A percentile compares a stretch with the other conserved stretches of the same genome.
Evolutionary conservation across 2,888 invertebrate species (phyloP).

Genomic region (Drosophila affinis): DNA sequence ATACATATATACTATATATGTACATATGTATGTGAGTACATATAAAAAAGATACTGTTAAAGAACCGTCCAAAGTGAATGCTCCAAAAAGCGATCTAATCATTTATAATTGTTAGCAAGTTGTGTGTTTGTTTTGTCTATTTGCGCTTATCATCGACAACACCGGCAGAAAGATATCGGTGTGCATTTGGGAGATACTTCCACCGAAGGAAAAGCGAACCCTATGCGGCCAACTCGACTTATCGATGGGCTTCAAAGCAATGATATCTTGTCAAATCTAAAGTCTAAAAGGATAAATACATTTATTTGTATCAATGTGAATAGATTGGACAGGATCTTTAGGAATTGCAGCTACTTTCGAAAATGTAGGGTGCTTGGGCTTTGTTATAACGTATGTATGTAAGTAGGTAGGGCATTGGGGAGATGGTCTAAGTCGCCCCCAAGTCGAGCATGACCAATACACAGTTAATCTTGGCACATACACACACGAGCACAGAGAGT

Average conservation of each 20-base stretch:
- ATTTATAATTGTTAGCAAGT: conserved; percentile 78
- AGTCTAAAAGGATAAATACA: background rate
- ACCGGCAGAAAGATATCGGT: conserved; percentile 55
- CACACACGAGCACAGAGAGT: conserved; percentile 25
- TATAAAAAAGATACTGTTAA: conserved; percentile 65
- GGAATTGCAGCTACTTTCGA: background rate
- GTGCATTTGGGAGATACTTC: conserved; percentile 44
- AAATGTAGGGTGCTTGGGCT: background rate
- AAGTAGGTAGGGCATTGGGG: background rate
- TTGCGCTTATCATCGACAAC: conserved; percentile 74
- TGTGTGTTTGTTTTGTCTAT: conserved; percentile 74
- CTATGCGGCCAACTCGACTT: background rate
- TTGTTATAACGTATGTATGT: too few species aligned
- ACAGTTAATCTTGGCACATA: conserved; percentile 19
- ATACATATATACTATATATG: background rate
- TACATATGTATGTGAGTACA: background rate
- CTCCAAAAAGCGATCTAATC: conserved; percentile 78
- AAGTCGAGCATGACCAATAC: conserved; percentile 10
- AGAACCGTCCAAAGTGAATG: conserved; percentile 72
- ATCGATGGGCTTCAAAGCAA: background rate
- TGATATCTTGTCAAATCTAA: background rate
- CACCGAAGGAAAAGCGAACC: background rate
- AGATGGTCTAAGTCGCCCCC: background rate
- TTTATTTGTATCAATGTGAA: background rate
- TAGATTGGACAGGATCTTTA: background rate